phyloP scores from a whole-genome alignment of 2,888 invertebrate genomes.

The Philereme transversata region DNA sequence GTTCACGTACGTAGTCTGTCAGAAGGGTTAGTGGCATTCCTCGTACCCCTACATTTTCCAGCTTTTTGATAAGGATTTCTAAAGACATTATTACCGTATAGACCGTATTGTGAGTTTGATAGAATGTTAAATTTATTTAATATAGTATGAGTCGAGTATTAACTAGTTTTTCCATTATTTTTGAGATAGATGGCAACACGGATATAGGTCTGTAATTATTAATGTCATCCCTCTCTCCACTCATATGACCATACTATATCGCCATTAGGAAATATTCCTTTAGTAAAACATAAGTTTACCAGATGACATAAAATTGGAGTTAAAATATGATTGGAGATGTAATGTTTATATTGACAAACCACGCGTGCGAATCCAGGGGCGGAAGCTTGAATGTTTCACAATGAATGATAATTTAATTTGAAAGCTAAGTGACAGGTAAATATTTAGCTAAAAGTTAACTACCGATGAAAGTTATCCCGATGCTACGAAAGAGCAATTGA shows the following conservation, averaged over 20 bases:
- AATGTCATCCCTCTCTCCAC: constrained; percentile 26
- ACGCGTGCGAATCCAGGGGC: too few species aligned
- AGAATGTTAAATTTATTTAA: constrained; percentile 5
- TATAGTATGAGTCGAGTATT: constrained; percentile 15
- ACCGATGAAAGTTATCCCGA: too few species aligned
- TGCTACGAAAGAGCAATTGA: too few species aligned
- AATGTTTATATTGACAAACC: too few species aligned
- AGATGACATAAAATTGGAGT: constrained; percentile 25
- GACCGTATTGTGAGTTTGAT: constrained; percentile 19
- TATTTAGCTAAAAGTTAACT: too few species aligned
- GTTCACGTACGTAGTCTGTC: neutral
- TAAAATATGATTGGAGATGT: constrained; percentile 5
- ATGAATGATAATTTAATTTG: too few species aligned
- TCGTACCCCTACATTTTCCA: neutral
- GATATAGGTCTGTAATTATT: constrained; percentile 39
- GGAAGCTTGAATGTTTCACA: too few species aligned
- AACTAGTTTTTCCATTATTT: constrained; percentile 25
- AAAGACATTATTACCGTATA: constrained; percentile 3
- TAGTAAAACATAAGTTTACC: constrained; percentile 21
- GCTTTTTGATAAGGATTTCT: neutral
- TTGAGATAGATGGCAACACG: constrained; percentile 21
- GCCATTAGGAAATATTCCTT: constrained; percentile 29
- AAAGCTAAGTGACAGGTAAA: too few species aligned
- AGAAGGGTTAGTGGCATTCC: neutral
- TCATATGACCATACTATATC: too few species aligned